These are phyloP conservation scores for Argya squamiceps DNA, from an alignment of 2,797 vertebrate species.

Conservation along the genomic window DNA sequence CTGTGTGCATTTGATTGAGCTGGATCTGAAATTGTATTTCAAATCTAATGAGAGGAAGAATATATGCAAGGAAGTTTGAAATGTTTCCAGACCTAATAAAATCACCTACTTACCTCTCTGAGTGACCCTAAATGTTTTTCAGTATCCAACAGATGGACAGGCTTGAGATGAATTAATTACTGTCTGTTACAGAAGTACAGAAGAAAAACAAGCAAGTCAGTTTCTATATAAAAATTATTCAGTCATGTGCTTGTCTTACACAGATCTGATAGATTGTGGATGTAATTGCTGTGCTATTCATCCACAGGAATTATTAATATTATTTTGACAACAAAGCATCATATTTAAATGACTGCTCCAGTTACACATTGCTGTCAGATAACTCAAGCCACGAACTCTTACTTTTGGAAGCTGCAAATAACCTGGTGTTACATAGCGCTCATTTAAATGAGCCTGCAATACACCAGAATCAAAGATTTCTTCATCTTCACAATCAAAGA, in stretches of 20 bases:
- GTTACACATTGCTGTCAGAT: slow-evolving; percentile 17
- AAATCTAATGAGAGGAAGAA: background rate
- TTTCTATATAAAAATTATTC: slow-evolving; percentile 38
- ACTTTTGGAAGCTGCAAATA: slow-evolving; percentile 6
- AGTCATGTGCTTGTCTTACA: slow-evolving; percentile 49
- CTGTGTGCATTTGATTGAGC: background rate
- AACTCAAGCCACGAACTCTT: background rate
- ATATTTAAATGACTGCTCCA: slow-evolving; percentile 14
- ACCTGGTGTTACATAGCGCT: background rate
- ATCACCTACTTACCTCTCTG: slow-evolving; percentile 51
- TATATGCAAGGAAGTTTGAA: background rate
- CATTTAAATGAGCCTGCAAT: background rate
- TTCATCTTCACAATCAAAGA: background rate
- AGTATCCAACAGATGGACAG: slow-evolving; percentile 49
- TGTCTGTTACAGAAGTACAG: slow-evolving; percentile 30
- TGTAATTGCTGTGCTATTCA: slow-evolving; percentile 33
- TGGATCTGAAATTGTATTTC: slow-evolving; percentile 1
- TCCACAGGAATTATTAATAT: slow-evolving; percentile 12
- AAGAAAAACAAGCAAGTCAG: slow-evolving; percentile 41
- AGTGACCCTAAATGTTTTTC: slow-evolving; percentile 23
- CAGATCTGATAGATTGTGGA: slow-evolving; percentile 16
- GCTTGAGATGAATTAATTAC: slow-evolving; percentile 56
- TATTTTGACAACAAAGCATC: slow-evolving; percentile 41
- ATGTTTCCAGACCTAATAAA: slow-evolving; percentile 30
- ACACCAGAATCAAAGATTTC: background rate